These are phyloP conservation scores for Pheucticus melanocephalus DNA, from an alignment of 2,113 vertebrate species.

Conservation along the genomic window DNA sequence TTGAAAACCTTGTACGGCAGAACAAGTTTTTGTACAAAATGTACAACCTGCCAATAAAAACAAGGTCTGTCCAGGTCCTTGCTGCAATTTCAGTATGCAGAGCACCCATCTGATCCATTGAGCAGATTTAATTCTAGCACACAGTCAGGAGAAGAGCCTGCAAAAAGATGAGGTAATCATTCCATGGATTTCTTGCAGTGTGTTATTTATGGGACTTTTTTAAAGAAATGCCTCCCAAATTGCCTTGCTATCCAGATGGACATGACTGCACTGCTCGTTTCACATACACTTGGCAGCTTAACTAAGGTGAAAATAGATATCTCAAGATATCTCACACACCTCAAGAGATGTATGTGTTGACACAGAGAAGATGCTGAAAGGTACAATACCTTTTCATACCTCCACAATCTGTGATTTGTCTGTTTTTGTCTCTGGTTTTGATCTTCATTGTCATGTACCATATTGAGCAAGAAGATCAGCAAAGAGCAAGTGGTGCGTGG, in stretches of 20 bases:
- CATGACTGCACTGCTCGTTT: neutral
- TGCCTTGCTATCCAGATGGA: neutral
- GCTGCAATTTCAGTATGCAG: neutral
- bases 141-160: neutral
- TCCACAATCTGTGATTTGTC: neutral
- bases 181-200: neutral
- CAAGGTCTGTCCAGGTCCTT: neutral
- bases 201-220: neutral
- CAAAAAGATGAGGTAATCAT: neutral
- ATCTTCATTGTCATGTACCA: neutral
- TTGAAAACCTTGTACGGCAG: neutral
- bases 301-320: conserved; percentile 25
- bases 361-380: conserved; percentile 7
- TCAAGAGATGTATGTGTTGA: conserved; percentile 15
- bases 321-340: neutral
- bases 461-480: neutral
- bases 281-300: neutral
- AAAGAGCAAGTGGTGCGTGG: neutral
- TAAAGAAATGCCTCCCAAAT: neutral
- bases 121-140: neutral
- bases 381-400: neutral
- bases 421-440: neutral
- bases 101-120: neutral
- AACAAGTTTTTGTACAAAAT: neutral
- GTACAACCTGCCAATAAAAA: neutral